Evolutionary conservation across 2,797 vertebrate species (phyloP).

Genomic region (Phrynocephalus vlangalii): DNA sequence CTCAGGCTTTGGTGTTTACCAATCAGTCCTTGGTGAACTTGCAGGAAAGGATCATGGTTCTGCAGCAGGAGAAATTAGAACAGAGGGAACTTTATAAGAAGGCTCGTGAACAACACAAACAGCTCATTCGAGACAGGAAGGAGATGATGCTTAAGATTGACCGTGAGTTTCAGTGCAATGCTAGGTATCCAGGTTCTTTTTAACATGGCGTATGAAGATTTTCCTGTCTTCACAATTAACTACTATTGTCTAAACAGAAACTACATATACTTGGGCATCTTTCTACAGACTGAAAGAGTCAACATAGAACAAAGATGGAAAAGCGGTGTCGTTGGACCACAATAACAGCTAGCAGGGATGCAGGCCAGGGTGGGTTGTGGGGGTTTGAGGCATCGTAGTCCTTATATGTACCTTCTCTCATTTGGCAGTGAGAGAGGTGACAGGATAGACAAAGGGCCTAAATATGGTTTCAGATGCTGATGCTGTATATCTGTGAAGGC

Average conservation of each 20-base stretch:
- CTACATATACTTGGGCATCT: not conserved
- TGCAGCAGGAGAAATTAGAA: conserved; percentile 81
- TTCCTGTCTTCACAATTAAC: not conserved
- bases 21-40: conserved; percentile 78
- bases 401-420: too few species aligned
- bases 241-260: not conserved
- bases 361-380: not conserved
- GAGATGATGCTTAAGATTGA: conserved; percentile 81
- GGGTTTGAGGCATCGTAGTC: too few species aligned
- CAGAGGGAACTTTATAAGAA: conserved; percentile 82
- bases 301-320: not conserved
- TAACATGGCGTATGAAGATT: not conserved
- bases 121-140: conserved; percentile 82
- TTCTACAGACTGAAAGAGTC: not conserved
- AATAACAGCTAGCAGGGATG: not conserved
- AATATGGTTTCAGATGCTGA: not conserved
- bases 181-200: not conserved
- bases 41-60: conserved; percentile 79
- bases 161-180: conserved; percentile 75
- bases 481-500: conserved; percentile 28
- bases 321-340: too few species aligned
- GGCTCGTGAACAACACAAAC: conserved; percentile 79
- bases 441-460: not conserved
- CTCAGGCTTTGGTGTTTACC: conserved; percentile 83
- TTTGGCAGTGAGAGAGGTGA: not conserved